Evolutionary conservation across 2,113 vertebrate genomes (phyloP), one percentile per base, ranked within the genome.

Genomic region (Hiodon alosoides): DNA sequence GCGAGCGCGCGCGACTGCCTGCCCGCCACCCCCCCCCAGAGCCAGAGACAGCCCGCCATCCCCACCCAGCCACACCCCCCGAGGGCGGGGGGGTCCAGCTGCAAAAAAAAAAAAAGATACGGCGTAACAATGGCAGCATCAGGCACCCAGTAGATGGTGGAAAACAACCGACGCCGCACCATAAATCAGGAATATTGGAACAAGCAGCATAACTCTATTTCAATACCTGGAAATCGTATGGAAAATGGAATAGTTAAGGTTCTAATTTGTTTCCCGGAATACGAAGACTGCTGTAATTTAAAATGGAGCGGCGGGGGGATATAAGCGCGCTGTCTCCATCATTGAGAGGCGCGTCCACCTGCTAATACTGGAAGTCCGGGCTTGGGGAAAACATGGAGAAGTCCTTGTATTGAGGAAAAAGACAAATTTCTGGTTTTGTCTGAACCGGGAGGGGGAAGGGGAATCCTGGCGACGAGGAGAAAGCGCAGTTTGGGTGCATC

Each of bases 271-370:
- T 87, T 89, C 83, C 85, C 87, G 88, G 90, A 90, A 88, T 87
- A 90, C 86, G 76, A 84, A 85, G 85, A 82, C 78, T 83, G 82
- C 87, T 81, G 84, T 86, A 79, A 82, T 82, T 81, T 83, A 85
- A 89, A 85, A 90, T 92, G 90, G 90, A 90, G 88, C 85, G 85
- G 83, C 87, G 83, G 87, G 66, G 84, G 64, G 69, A 87, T 88
- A 86, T 83, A 85, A 87, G 83, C 85, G 87, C 86, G 81, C 86
- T 82, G 88, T 85, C 89, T 92, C 88, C 90, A 90, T 91, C 90
- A 87, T 51, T 88, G 90, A 89, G 88, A 92, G 90, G 92, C 91
- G 92, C 90, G 87, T 94, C 91, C 94, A 94, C 93, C 93, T 93
- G 93, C 92, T 87, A 83, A 81, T 76, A 87, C 84, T 78, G 88